Base-by-base conservation (phyloP, 2,113 vertebrate genomes). In the Nothoprocta perdicaria region DNA sequence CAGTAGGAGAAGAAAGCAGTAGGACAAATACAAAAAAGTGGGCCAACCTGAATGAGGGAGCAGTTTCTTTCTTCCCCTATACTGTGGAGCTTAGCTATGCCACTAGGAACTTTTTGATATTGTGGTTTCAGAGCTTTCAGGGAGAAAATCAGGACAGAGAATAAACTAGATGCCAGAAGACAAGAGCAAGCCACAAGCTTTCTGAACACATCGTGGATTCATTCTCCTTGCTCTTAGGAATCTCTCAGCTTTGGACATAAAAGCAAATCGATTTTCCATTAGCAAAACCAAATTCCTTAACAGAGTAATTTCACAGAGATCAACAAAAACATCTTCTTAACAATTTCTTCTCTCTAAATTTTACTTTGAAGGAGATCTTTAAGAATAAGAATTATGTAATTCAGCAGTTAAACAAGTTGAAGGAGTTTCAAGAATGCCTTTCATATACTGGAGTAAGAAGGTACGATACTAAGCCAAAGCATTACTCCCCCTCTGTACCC, bases 341-440 rank as follows among this genome's bases (percentile, higher is more conserved):
- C 2, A 55, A 23, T 18, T 58, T 41, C 24, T 61, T 58, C 43
- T 91, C 67, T 61, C 45, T 27, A 78, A 68, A 45, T 67, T 84
- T 91, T 66, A 72, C 14, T 33, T 15, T 10, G 60, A 79, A 84
- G 17, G 21, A 69, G 67, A 69, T 61, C 43, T 72, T 91, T 76
- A 84, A 82, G 74, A 45, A n/a, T 45, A 81, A 92, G 41, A 82
- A 66, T 65, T 52, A 52, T 14, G 21, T 76, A 87, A 89, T 41
- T 48, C 8, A 48, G 15, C 52, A 87, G 40, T 69, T 84, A 76
- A 84, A 87, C 29, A 86, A 85, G 75, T 48, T 19, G 40, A 75
- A 88, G 53, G 83, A 63, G 92, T 52, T 45, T 57, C 58, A 86
- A 58, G 73, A 86, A 92, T 79, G 38, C 17, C 50, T 91, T 89